Conservation (phyloP, 1,140 invertebrate species). For the Plectus sambesii region DNA sequence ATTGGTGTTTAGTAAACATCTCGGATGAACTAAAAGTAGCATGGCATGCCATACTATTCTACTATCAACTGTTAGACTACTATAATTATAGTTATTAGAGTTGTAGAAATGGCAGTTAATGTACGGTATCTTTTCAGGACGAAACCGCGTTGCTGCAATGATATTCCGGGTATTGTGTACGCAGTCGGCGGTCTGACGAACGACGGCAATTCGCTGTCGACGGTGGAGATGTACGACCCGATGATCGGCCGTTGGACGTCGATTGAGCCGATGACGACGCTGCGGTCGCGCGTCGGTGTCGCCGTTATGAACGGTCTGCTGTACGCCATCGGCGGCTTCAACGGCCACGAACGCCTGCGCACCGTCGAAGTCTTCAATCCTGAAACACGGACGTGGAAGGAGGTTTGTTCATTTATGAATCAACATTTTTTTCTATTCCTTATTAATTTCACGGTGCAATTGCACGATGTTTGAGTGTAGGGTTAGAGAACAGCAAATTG, state of each 20-base stretch:
- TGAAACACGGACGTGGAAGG: conserved; percentile 60
- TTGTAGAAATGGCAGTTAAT: too few relatives aligned
- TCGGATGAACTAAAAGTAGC: too few relatives aligned
- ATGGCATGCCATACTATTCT: too few relatives aligned
- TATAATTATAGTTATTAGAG: too few relatives aligned
- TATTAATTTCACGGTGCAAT: conserved; percentile 6
- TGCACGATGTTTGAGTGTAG: conserved; percentile 10
- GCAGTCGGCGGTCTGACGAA: conserved; percentile 74
- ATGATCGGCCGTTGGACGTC: conserved; percentile 61
- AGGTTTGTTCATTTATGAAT: conserved; percentile 70
- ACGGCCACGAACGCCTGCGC: conserved; percentile 65
- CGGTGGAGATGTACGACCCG: conserved; percentile 74
- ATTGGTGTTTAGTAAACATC: too few relatives aligned
- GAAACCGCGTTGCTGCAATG: conserved; percentile 63
- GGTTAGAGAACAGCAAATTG: too few relatives aligned
- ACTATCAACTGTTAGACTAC: too few relatives aligned
- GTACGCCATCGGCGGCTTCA: conserved; percentile 58
- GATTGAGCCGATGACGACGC: conserved; percentile 72
- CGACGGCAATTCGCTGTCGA: conserved; percentile 70
- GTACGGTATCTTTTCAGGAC: conserved; percentile 59
- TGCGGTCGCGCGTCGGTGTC: conserved; percentile 69
- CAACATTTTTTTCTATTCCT: conserved; percentile 45
- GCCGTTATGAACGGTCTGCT: conserved; percentile 61
- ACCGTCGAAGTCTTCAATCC: conserved; percentile 81
- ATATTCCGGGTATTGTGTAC: conserved; percentile 65